Base-by-base conservation (phyloP, 2,797 vertebrate species). In the Corythornis leucogaster region DNA sequence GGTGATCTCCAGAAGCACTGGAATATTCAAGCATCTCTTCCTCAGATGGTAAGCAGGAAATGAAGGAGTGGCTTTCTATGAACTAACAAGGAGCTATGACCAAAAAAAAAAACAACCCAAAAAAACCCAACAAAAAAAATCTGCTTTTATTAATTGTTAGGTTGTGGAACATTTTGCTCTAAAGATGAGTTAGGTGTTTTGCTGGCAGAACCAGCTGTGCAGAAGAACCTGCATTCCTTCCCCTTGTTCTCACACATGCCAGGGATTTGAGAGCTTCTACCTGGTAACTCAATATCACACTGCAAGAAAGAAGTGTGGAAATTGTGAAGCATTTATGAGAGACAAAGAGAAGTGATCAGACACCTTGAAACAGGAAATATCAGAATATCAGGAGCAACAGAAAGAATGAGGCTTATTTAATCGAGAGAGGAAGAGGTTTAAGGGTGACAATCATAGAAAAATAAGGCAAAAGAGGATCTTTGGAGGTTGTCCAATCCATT, bases 171-270 rank as follows among this genome's bases (percentile, higher is more conserved):
- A 4, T 66, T 94, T 78, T 85, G 2, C 28, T 87, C 35, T 83
- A 35, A 75, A 58, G 48, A 54, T 33, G 14, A 48, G 12, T 21
- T 88, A 20, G 5, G 42, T 61, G 13, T 46, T 68, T 87, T 89
- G 18, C 66, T 93, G 54, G 33, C 20, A 77, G 42, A 84, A 68
- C 7, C 14, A 19, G 5, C 15, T 70, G 11, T 86, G 61, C 55
- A 85, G 57, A 63, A 51, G 11, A 84, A 20, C 20, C 43, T 74
- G 17, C 26, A 58, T 46, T 53, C 31, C 30, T 80, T 54, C 31
- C 26, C 31, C 22, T 75, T 0, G 0, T 18, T 30, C 35, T 68
- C 22, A 48, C 28, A 53, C 2, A 3, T 33, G 31, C 22, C 5
- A 2, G 2, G 2, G 38, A 38, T 73, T 79, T 82, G 24, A 86